Conservation (phyloP, 2,797 vertebrate species). For the Ptychadena robeensis region DNA sequence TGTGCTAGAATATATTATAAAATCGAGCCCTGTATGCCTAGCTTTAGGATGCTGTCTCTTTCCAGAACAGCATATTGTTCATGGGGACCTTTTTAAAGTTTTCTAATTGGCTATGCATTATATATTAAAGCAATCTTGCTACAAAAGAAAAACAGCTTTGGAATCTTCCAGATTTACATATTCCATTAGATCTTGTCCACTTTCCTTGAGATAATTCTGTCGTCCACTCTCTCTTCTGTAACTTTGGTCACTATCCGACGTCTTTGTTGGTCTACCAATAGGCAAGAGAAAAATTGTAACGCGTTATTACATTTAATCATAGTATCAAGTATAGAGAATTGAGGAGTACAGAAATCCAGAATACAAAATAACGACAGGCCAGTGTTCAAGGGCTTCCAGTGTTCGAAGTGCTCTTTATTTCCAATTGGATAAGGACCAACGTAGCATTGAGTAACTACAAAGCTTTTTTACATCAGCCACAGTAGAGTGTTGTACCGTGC, state of each 20-base stretch:
- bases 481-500: no score
- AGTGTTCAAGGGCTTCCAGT: no score
- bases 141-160: not conserved
- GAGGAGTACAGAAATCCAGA: no score
- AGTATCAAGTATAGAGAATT: no score
- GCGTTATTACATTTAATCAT: no score
- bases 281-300: not conserved
- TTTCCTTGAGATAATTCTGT: conserved; percentile 78
- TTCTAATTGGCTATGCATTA: not conserved
- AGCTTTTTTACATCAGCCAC: no score
- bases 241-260: conserved; percentile 81
- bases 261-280: conserved; percentile 71
- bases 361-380: no score
- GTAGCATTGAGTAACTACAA: no score
- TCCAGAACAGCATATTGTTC: not conserved
- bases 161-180: not conserved
- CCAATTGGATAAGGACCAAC: no score
- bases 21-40: no score
- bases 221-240: conserved; percentile 83
- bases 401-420: no score
- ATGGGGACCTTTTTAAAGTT: not conserved
- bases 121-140: not conserved
- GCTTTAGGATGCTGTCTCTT: not conserved
- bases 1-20: no score
- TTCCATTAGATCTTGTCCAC: conserved; percentile 76